These are phyloP conservation scores for Andrena haemorrhoa DNA, from an alignment of 2,888 invertebrate species.

Conservation along the genomic window DNA sequence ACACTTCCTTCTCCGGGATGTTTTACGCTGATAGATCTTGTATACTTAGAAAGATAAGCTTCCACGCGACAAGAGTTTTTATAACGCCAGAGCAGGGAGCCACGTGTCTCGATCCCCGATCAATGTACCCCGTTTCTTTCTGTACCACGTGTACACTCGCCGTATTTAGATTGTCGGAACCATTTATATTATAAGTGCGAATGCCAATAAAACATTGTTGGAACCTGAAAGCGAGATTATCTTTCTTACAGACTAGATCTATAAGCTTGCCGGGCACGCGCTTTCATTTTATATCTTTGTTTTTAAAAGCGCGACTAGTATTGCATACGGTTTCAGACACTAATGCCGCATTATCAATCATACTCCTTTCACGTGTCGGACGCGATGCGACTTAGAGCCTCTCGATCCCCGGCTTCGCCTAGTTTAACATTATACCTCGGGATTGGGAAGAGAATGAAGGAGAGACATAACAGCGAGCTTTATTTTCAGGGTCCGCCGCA, in stretches of 20 bases:
- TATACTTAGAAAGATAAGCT: conserved; percentile 58
- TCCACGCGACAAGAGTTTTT: conserved; percentile 48
- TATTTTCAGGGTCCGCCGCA: conserved; percentile 65
- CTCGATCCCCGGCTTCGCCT: not conserved
- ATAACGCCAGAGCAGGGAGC: conserved; percentile 44
- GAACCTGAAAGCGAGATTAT: conserved; percentile 68
- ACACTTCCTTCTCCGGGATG: conserved; percentile 46
- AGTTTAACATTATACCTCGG: not conserved
- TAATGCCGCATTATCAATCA: not conserved
- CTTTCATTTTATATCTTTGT: conserved; percentile 48
- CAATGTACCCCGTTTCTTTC: conserved; percentile 50
- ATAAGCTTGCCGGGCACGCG: conserved; percentile 37
- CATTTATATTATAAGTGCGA: conserved; percentile 72
- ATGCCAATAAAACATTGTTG: conserved; percentile 80
- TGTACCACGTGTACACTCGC: conserved; percentile 58
- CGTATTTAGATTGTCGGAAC: conserved; percentile 56
- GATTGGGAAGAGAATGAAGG: not conserved
- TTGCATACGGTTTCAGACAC: not conserved
- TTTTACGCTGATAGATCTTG: conserved; percentile 57
- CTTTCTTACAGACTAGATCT: conserved; percentile 63
- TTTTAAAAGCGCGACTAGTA: not conserved
- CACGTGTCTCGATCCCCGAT: conserved; percentile 58
- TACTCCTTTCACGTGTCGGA: not conserved
- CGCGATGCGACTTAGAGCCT: not conserved
- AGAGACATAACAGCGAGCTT: conserved; percentile 38